Base-by-base conservation (phyloP, 1,140 invertebrate genomes). In the Drosophila serrata region DNA sequence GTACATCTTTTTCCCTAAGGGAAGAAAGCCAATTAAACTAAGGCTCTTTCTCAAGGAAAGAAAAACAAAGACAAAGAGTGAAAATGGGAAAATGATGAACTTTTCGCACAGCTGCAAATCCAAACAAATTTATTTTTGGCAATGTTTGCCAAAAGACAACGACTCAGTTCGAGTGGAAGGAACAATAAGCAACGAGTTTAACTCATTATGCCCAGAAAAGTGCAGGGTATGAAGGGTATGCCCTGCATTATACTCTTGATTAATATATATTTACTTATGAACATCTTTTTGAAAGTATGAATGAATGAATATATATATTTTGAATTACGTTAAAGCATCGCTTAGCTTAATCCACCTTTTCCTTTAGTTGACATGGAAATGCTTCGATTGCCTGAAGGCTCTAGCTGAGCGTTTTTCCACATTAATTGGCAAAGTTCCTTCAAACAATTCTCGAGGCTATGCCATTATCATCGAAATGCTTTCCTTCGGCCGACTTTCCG, bases 91-190 rank as follows among this genome's bases (percentile, higher is more conserved):
- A 37, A 31, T 43, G 13, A 42, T 51, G 22, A 64, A 48, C 49
- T 68, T 53, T 35, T 39, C 24, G 31, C 24, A 22, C 24, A 60
- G 15, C 49, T 56, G 48, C 33, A 68, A 70, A 15, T 68, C 19
- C 48, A 72, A 58, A 48, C 13, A 72, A 48, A 64, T 40, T 70
- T 40, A 58, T 70, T 58, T 35, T 62, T 59, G 53, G 53, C 55
- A 29, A 60, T 63, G 60, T 63, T 60, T 63, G 60, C 24, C 35
- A 6, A 40, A 40, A 4, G 22, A 24, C 11, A 55, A 27, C 31
- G 22, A 27, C 46, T 61, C 22, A 37, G 27, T 37, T 7, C 17
- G 31, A 27, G 48, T 19, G n/a, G 22, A 17, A 11, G 17, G 13
- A 60, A 59, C 4, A 40, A 12, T n/a, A 13, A n/a, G 39, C 5